phyloP scores from a whole-genome alignment of 30 jellyfish, hydroid and myxozoan genomes.

The Aurelia coerulea region DNA sequence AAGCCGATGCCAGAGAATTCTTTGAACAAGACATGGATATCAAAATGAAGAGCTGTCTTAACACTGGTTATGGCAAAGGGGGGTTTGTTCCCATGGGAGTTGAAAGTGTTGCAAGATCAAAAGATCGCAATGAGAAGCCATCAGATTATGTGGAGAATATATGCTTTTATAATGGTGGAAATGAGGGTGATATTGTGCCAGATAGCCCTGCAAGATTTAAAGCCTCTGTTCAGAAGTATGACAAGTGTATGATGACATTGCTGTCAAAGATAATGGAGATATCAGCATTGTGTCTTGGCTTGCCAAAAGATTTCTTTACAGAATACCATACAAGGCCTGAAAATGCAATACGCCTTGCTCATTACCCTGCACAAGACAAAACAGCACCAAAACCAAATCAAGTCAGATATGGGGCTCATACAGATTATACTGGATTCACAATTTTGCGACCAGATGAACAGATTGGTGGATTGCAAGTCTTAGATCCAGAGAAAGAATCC shows the following conservation, averaged over 20 bases:
- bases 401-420: slow-evolving; percentile 60
- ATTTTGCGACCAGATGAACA: slow-evolving; percentile 44
- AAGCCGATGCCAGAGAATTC: slow-evolving; percentile 30
- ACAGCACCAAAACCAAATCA: slow-evolving; percentile 21
- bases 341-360: slow-evolving; percentile 37
- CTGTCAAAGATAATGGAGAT: slow-evolving; percentile 39
- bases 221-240: slow-evolving; percentile 20
- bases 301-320: slow-evolving; percentile 39
- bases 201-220: slow-evolving; percentile 16
- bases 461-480: slow-evolving; percentile 49
- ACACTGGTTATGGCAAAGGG: slow-evolving; percentile 56
- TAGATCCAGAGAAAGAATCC: background rate
- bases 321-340: slow-evolving; percentile 13
- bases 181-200: slow-evolving; percentile 30
- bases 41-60: slow-evolving; percentile 44
- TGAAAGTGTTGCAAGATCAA: slow-evolving; percentile 59
- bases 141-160: slow-evolving; percentile 53
- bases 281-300: slow-evolving; percentile 56
- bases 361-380: slow-evolving; percentile 56
- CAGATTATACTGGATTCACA: slow-evolving; percentile 54
- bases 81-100: slow-evolving; percentile 60
- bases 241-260: slow-evolving; percentile 11
- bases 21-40: slow-evolving; percentile 11
- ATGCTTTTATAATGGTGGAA: slow-evolving; percentile 28
- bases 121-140: slow-evolving; percentile 18